Evolutionary conservation across 2,797 vertebrate genomes (phyloP).

Genomic region (Rallus crepitans): DNA sequence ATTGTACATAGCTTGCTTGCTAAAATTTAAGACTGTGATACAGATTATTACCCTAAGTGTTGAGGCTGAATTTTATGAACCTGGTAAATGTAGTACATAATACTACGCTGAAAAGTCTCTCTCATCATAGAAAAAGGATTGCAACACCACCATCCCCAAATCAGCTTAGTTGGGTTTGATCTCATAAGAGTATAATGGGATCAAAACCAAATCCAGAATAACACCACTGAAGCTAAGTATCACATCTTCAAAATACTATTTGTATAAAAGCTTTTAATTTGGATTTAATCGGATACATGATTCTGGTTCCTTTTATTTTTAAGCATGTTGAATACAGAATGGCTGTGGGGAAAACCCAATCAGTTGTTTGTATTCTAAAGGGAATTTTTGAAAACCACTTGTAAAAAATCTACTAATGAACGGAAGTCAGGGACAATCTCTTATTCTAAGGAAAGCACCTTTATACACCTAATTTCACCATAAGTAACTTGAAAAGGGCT

Average conservation of each 20-base stretch:
- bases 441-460: slow-evolving; percentile 4
- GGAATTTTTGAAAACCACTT: slow-evolving; percentile 8
- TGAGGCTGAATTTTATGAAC: not conserved
- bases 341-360: not conserved
- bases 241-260: slow-evolving; percentile 24
- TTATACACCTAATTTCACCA: not conserved
- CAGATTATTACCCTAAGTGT: not conserved
- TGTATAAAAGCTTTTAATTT: slow-evolving; percentile 8
- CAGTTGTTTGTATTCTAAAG: not conserved
- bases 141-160: not conserved
- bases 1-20: not conserved
- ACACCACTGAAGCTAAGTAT: not conserved
- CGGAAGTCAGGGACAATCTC: not conserved
- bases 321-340: not conserved
- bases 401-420: not conserved
- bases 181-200: slow-evolving; percentile 45
- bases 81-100: not conserved
- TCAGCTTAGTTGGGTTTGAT: slow-evolving; percentile 31
- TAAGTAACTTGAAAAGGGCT: not conserved
- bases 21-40: not conserved
- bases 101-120: not conserved
- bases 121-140: not conserved
- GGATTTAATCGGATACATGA: not conserved
- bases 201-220: slow-evolving; percentile 56
- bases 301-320: not conserved